Percentiles rank a stretch among this genome's conserved stretches.
phyloP scores from a whole-genome alignment of 2,888 invertebrate species.

The Lasioglossum morio region DNA sequence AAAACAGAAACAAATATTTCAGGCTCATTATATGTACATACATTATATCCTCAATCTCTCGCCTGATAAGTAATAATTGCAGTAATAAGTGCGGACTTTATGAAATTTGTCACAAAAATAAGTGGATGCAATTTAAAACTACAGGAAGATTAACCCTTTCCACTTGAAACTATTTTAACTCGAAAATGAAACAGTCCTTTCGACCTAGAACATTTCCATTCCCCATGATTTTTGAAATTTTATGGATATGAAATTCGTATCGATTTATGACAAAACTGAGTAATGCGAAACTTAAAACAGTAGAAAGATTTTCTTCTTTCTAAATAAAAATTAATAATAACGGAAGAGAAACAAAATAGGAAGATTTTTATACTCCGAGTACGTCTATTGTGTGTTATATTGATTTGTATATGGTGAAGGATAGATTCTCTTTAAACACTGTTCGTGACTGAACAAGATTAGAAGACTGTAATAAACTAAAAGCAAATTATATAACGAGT shows the following conservation, averaged over 20 bases:
- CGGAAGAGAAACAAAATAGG: not conserved
- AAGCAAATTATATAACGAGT: slow-evolving; percentile 12
- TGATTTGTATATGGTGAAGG: not conserved
- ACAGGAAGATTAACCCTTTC: no score
- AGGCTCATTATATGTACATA: not conserved
- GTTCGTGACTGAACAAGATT: slow-evolving; percentile 9
- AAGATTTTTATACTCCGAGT: not conserved
- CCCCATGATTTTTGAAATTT: no score
- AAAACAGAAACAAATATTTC: not conserved
- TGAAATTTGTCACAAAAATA: not conserved
- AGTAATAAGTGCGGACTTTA: not conserved
- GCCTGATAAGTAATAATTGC: not conserved
- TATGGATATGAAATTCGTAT: no score
- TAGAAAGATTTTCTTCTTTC: no score
- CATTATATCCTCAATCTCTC: not conserved
- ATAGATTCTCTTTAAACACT: not conserved
- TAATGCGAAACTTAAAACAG: no score
- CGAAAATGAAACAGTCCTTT: no score
- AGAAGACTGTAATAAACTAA: slow-evolving; percentile 18
- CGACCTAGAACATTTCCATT: no score
- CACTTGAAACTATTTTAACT: no score
- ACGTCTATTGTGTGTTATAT: not conserved
- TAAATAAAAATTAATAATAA: not conserved
- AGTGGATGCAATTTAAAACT: no score
- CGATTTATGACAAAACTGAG: no score